Conservation (phyloP, 2,888 invertebrate genomes). For the Protonemura montana region DNA sequence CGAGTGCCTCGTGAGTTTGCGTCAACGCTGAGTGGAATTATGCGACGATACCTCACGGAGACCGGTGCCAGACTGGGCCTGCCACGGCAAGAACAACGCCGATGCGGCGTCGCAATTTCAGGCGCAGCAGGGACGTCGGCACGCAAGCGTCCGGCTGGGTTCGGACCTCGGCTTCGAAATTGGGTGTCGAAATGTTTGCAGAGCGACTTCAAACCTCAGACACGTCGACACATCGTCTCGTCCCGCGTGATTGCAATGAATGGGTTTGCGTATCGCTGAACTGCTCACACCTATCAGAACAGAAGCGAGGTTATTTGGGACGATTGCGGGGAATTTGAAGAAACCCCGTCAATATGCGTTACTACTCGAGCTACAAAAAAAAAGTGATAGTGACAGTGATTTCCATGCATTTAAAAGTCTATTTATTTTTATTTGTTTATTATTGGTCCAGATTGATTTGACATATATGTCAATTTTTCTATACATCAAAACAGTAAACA, state of each 20-base stretch:
- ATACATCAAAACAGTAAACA: too few species aligned
- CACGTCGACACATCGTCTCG: not conserved
- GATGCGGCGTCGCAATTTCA: not conserved
- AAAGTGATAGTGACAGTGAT: too few species aligned
- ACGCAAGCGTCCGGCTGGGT: not conserved
- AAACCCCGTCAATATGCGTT: too few species aligned
- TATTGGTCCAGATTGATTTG: too few species aligned
- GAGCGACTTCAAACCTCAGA: not conserved
- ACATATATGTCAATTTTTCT: too few species aligned
- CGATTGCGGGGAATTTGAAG: not conserved
- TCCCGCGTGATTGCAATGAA: not conserved
- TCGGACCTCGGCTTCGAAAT: not conserved
- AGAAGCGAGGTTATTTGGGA: not conserved
- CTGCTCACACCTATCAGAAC: not conserved
- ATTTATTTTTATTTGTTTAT: too few species aligned
- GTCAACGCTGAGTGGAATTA: too few species aligned
- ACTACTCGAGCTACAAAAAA: too few species aligned
- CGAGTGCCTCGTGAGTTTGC: too few species aligned
- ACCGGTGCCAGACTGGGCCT: not conserved
- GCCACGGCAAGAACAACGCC: not conserved
- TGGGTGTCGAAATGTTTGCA: not conserved
- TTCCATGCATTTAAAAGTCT: too few species aligned
- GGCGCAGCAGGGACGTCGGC: not conserved
- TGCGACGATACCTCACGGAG: not conserved
- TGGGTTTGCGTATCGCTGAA: not conserved